Conservation (phyloP, 2,888 invertebrate genomes). For the Meta bourneti region DNA sequence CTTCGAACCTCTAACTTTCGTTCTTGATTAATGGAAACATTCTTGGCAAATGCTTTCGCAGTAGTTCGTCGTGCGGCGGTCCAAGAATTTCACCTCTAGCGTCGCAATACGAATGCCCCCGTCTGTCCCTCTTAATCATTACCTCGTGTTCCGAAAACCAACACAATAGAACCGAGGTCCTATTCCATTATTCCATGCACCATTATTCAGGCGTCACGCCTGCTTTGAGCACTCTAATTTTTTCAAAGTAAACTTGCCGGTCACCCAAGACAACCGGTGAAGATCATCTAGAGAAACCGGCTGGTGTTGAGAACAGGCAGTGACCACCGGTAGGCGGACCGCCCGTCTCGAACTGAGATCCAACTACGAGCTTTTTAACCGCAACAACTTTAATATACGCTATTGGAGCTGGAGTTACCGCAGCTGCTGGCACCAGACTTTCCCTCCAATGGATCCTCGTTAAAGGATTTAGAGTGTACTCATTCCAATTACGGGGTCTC, state of each 20-base stretch:
- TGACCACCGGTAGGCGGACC: no score
- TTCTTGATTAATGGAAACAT: conserved; percentile 87
- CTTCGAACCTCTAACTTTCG: conserved; percentile 87
- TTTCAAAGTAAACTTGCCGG: conserved; percentile 54
- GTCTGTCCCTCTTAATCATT: conserved; percentile 69
- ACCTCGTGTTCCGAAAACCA: conserved; percentile 51
- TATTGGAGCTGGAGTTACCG: conserved; percentile 87
- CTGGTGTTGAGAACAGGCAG: not conserved
- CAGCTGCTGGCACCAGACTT: conserved; percentile 88
- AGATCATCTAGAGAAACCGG: conserved; percentile 32
- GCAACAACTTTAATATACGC: conserved; percentile 88
- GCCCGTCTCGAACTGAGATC: conserved; percentile 80
- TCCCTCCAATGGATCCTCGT: conserved; percentile 86
- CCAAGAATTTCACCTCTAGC: conserved; percentile 86
- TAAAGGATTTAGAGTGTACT: conserved; percentile 84
- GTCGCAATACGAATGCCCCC: conserved; percentile 79
- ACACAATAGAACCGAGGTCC: not conserved
- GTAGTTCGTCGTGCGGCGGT: conserved; percentile 84
- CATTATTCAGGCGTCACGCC: no score
- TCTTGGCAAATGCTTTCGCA: conserved; percentile 87
- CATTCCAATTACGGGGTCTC: conserved; percentile 84
- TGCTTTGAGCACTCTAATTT: conserved; percentile 54
- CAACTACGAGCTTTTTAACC: conserved; percentile 86
- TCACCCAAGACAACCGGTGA: conserved; percentile 54
- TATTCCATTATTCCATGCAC: no score